Base-by-base conservation (phyloP, 2,797 vertebrate species). In the Cottoperca gobio region DNA sequence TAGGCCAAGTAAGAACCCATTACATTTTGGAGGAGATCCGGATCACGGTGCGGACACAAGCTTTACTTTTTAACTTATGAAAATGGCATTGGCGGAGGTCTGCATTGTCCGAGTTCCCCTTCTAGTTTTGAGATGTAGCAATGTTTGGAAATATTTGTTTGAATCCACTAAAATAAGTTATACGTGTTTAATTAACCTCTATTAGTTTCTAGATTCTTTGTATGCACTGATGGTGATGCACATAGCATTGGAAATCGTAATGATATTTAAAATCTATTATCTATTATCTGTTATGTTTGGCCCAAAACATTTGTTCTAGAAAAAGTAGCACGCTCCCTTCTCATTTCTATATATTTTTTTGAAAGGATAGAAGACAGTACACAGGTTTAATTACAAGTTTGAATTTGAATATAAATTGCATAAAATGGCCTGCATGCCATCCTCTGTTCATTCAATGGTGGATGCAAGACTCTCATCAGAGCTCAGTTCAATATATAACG, bases 211-310 rank as follows among this genome's bases (percentile, higher is more conserved):
- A 17, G 16, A 59, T 53, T 53, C 17, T 24, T 17, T 63, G 0
- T 14, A 7, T 23, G n/a, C 6, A 23, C 5, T 28, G 16, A 71
- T 45, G 21, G 67, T 70, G 59, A 31, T 42, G 43, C 24, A 35
- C n/a, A 33, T n/a, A 50, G 50, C 48, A 24, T 19, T 46, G 39
- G 5, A 67, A 53, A 21, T 52, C 16, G 26, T 3, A 33, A 21
- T 63, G 40, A 42, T 46, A 68, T 46, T 63, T 21, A 5, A 67
- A 71, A 59, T n/a, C n/a, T n/a, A n/a, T n/a, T n/a, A n/a, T n/a
- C n/a, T 46, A 6, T 52, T 17, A 46, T 65, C 53, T 11, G n/a
- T n/a, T n/a, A n/a, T n/a, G n/a, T 14, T 72, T 52, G 24, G 61
- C 17, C 14, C 17, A 35, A 43, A 46, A 40, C 46, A 68, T 58